These are phyloP conservation scores for Poecilia gillii DNA, from an alignment of 2,797 vertebrate species.

Conservation along the genomic window DNA sequence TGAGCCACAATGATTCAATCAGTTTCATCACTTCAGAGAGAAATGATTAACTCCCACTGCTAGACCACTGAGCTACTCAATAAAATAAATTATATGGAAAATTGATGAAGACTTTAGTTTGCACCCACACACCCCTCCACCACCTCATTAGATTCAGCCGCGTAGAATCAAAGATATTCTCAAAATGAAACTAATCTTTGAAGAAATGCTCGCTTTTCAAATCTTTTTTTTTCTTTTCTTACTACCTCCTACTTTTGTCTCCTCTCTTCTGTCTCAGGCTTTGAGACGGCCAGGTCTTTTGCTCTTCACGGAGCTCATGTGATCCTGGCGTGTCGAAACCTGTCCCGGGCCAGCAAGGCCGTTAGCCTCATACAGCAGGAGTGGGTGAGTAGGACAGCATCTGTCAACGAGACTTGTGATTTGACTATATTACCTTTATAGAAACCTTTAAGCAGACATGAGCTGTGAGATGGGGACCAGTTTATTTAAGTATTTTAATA, in stretches of 20 bases:
- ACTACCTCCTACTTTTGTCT: conserved; percentile 23
- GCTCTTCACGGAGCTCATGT: conserved; percentile 94
- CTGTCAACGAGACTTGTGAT: neutral
- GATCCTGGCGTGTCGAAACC: conserved; percentile 92
- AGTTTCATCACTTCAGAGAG: conserved; percentile 82
- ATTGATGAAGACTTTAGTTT: conserved; percentile 77
- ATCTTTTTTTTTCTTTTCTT: conserved; percentile 13
- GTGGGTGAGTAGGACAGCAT: conserved; percentile 88
- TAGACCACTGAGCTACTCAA: conserved; percentile 76
- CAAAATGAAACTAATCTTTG: conserved; percentile 67
- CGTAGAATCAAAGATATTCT: conserved; percentile 73
- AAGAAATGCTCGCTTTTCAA: conserved; percentile 56
- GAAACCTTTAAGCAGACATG: neutral
- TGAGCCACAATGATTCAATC: conserved; percentile 79
- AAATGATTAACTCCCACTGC: conserved; percentile 77
- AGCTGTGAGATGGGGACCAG: too few species aligned
- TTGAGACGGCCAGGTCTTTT: conserved; percentile 94
- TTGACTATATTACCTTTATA: neutral
- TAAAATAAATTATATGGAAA: conserved; percentile 77
- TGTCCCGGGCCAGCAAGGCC: conserved; percentile 84
- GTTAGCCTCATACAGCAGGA: conserved; percentile 86
- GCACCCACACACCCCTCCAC: conserved; percentile 40
- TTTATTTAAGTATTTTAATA: too few species aligned
- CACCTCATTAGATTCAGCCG: conserved; percentile 56
- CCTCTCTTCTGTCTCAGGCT: conserved; percentile 81